Base-by-base conservation (phyloP, 2,797 vertebrate species). In the Alca torda region DNA sequence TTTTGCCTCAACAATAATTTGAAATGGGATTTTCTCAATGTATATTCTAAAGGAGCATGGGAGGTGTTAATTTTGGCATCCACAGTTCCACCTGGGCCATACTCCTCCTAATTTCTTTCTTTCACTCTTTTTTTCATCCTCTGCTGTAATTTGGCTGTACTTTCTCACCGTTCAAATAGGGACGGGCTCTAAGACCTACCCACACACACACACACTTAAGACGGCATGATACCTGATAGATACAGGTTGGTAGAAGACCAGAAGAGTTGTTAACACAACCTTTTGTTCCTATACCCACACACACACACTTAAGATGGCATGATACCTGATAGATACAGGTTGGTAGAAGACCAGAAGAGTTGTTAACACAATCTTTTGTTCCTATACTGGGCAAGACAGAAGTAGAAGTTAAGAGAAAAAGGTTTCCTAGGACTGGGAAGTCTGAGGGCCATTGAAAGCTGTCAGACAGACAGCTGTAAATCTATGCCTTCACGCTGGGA, bases 401-500 rank as follows among this genome's bases (percentile, higher is more conserved):
- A 85, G 61, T 2, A 53, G 57, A 78, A 63, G 24, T 30, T 33
- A 50, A 54, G 43, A 87, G 33, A 18, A 43, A 26, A 83, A 67
- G 11, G 23, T 63, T 76, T 63, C 7, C 48, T 41, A 1, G 5
- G 13, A 37, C 26, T 59, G 43, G 6, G 30, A 46, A 69, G 39
- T n/a, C 26, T 60, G 64, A 45, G 60, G 37, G 18, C 12, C 24
- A 1, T 3, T 14, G 73, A 16, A 23, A 75, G 56, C 33, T 80
- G 28, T 56, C 18, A 63, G 37, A 16, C 14, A 20, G 2, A 6
- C 77, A 61, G 46, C 53, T 61, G 20, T 67, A 80, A 67, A 74
- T 30, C 11, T 70, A 25, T 4, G 1, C n/a, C 43, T 26, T 41
- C 0, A 1, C 2, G 0, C 67, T 11, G 4, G 1, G 0, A 4